Base-by-base conservation (phyloP, 2,888 invertebrate genomes). In the Drosophila imparisetae region DNA sequence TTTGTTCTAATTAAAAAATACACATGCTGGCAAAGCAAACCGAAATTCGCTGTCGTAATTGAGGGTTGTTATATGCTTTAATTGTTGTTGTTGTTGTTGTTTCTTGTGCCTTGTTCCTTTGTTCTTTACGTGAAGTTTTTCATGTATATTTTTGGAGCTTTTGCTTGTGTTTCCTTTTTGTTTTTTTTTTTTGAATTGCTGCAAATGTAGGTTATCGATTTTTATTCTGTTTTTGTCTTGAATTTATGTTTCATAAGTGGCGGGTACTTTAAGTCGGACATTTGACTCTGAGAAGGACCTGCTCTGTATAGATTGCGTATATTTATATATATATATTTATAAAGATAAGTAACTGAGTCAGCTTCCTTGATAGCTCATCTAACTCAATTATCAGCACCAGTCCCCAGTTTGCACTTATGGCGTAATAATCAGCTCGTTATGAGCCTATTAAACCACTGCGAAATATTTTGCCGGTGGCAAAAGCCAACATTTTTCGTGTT, bases 141-240 rank as follows among this genome's bases (percentile, higher is more conserved):
- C 42, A 30, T 45, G 38, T 53, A 18, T 10, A 32, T 66, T 62
- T 68, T 62, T 59, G 53, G 66, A 34, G 66, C 53, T 84, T 78
- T 72, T 75, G 62, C 65, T 49, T 65, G 21, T 32, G 58, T 61
- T 50, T 49, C 30, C 29, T 24, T 32, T 52, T n/a, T 52, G n/a
- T 30, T 8, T 50, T 36, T 60, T 34, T 72, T 68, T 66, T 49
- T 21, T 13, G 7, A 15, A 45, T 50, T 71, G 65, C 64, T 53
- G 66, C 21, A 75, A 75, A 85, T 85, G 89, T 86, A 81, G 86
- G 86, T 49, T 89, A 86, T 86, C 89, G 86, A 86, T 86, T 86
- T 89, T 86, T 65, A 18, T 8, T 29, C 49, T 62, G 48, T 36
- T 65, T 45, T 65, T 40, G 61, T 59, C 70, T 74, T 78, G 68